A percentile compares a stretch with the other conserved stretches of the same genome.
Evolutionary conservation across 30 jellyfish, hydroid and myxozoan genomes (phyloP).

Genomic region (Catostylus mosaicus): DNA sequence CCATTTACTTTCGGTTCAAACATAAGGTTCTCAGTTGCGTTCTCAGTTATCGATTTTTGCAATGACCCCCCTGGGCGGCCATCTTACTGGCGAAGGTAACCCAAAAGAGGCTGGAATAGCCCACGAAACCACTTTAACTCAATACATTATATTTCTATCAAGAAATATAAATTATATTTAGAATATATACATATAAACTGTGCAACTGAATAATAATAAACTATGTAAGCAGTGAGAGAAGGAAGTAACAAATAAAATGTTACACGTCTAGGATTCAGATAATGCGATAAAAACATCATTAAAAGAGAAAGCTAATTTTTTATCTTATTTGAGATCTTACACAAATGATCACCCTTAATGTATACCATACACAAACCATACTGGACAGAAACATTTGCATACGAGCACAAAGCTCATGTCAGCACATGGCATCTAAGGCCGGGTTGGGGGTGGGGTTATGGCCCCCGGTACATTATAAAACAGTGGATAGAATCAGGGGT

Average conservation of each 20-base stretch:
- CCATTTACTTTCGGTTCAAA: too few species aligned
- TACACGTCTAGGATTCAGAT: constrained; percentile 27
- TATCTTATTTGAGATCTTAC: constrained; percentile 1
- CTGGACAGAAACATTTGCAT: constrained; percentile 16
- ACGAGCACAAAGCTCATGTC: constrained; percentile 21
- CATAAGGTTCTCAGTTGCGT: too few species aligned
- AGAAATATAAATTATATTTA: constrained; percentile 28
- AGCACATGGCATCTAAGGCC: too few species aligned
- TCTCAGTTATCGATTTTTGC: too few species aligned
- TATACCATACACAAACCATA: constrained; percentile 45
- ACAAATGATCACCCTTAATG: constrained; percentile 5
- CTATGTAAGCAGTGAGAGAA: constrained; percentile 28
- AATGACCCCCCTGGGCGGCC: too few species aligned
- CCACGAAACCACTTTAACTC: constrained; percentile 20
- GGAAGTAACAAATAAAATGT: constrained; percentile 18
- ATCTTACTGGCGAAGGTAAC: too few species aligned
- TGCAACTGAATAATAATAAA: constrained; percentile 29
- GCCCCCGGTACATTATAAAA: too few species aligned
- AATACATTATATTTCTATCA: constrained; percentile 30
- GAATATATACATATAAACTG: constrained; percentile 37
- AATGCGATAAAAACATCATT: constrained; percentile 41
- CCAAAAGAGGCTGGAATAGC: neutral
- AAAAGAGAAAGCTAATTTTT: constrained; percentile 37
- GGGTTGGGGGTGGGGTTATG: too few species aligned
- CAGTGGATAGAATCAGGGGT: too few species aligned